Percentiles rank a stretch among this genome's conserved stretches.
Evolutionary conservation across 2,797 vertebrate species (phyloP).

Genomic region (Tolypeutes matacus): DNA sequence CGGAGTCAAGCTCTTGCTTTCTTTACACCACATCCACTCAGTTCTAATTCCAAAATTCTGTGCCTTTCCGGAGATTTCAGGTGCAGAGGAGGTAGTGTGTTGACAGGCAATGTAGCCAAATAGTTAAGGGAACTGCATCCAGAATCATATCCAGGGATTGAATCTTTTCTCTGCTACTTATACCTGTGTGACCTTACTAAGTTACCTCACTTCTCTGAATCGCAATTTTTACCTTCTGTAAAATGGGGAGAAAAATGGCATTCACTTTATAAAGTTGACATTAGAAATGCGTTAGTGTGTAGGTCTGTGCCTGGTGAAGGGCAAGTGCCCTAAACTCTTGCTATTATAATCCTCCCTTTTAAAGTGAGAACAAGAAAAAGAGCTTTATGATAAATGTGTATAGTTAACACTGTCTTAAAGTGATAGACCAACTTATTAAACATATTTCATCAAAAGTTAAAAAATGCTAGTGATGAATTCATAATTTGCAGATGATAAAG

Average conservation of each 20-base stretch:
- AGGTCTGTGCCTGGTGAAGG: not conserved
- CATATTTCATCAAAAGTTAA: not conserved
- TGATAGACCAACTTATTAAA: not conserved
- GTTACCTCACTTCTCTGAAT: not conserved
- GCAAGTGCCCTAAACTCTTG: not conserved
- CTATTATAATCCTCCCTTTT: not conserved
- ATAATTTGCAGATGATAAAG: not conserved
- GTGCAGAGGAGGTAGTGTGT: not conserved
- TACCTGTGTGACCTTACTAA: not conserved
- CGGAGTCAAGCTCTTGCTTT: not conserved
- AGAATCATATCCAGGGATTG: not conserved
- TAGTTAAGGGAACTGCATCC: not conserved
- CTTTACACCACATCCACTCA: not conserved
- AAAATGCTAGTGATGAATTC: not conserved
- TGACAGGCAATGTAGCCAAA: too few relatives aligned
- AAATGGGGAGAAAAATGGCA: not conserved
- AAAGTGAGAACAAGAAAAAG: not conserved
- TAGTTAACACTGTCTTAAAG: not conserved
- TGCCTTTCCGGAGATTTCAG: not conserved
- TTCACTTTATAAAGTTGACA: not conserved
- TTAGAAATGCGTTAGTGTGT: not conserved
- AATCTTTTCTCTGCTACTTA: not conserved
- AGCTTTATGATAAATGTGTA: not conserved
- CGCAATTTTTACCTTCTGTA: not conserved
- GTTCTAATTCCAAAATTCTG: not conserved